phyloP scores from a whole-genome alignment of 2,888 invertebrate genomes.

The Nesidiocoris tenuis region DNA sequence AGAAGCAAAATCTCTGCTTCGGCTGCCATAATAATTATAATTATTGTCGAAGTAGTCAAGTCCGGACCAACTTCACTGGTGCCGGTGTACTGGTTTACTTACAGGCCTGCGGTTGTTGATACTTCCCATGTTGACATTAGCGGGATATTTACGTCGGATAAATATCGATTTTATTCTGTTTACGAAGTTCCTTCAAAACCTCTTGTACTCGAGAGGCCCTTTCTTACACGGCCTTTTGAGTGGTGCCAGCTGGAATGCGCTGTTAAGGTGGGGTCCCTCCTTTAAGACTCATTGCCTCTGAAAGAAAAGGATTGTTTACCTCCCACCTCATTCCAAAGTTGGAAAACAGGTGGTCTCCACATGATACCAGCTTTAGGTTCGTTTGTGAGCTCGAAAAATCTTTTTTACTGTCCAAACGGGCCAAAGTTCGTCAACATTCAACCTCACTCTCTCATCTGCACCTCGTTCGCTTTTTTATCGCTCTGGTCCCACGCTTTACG shows the following conservation, averaged over 20 bases:
- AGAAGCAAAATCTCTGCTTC: too few species aligned
- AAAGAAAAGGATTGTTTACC: slow-evolving; percentile 32
- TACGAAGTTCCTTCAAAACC: not conserved
- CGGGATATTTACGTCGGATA: slow-evolving; percentile 1
- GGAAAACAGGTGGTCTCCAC: slow-evolving; percentile 35
- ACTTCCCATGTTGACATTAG: not conserved
- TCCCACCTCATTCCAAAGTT: slow-evolving; percentile 15
- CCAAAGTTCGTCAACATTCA: not conserved
- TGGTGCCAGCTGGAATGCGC: slow-evolving; percentile 13
- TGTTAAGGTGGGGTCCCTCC: slow-evolving; percentile 12
- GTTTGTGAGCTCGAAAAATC: slow-evolving; percentile 7
- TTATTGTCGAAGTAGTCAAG: too few species aligned
- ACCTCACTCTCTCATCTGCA: not conserved
- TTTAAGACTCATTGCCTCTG: not conserved
- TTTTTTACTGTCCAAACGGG: slow-evolving; percentile 24
- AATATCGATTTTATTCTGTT: slow-evolving; percentile 14
- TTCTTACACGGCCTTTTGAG: slow-evolving; percentile 8
- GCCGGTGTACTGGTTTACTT: not conserved
- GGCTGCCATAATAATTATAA: too few species aligned
- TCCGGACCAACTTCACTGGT: too few species aligned
- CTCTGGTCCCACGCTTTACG: too few species aligned
- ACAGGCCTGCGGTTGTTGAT: not conserved
- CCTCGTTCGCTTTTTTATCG: not conserved
- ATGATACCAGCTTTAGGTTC: slow-evolving; percentile 13
- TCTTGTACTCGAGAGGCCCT: not conserved